A percentile compares a stretch with the other conserved stretches of the same genome.
phyloP scores from a whole-genome alignment of 2,113 vertebrate species.

The Menidia beryllina region DNA sequence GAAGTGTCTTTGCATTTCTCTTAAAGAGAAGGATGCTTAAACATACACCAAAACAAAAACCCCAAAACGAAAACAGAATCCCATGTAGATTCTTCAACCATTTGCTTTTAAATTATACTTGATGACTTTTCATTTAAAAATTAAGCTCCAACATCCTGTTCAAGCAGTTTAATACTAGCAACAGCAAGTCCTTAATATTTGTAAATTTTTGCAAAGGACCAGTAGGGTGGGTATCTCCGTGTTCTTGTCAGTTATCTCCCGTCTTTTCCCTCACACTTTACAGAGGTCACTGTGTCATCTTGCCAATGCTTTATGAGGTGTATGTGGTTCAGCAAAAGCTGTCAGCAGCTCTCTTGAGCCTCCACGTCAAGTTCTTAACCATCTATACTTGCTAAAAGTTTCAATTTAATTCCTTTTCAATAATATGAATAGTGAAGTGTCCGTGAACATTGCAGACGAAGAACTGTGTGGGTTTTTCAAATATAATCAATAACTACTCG shows the following conservation, averaged over 20 bases:
- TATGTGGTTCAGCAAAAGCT: conserved; percentile 11
- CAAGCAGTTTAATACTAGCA: too few relatives aligned
- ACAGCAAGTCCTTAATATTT: too few relatives aligned
- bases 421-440: background rate
- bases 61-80: too few relatives aligned
- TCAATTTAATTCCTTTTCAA: background rate
- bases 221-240: background rate
- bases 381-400: conserved; percentile 20
- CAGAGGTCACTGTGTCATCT: background rate
- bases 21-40: too few relatives aligned
- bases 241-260: background rate
- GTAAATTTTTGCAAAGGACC: background rate
- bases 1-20: too few relatives aligned
- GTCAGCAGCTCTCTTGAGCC: conserved; percentile 42
- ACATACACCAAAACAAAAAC: too few relatives aligned
- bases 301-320: conserved; percentile 8
- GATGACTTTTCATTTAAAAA: too few relatives aligned
- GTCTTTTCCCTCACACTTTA: too few relatives aligned
- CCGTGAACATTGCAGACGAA: background rate
- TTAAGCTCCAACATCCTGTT: too few relatives aligned
- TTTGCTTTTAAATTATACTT: too few relatives aligned
- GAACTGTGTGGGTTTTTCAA: background rate
- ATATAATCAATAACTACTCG: background rate
- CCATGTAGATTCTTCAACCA: too few relatives aligned
- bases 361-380: conserved; percentile 48